Base-by-base conservation (phyloP, 2,797 vertebrate genomes). In the Vireo griseus region DNA sequence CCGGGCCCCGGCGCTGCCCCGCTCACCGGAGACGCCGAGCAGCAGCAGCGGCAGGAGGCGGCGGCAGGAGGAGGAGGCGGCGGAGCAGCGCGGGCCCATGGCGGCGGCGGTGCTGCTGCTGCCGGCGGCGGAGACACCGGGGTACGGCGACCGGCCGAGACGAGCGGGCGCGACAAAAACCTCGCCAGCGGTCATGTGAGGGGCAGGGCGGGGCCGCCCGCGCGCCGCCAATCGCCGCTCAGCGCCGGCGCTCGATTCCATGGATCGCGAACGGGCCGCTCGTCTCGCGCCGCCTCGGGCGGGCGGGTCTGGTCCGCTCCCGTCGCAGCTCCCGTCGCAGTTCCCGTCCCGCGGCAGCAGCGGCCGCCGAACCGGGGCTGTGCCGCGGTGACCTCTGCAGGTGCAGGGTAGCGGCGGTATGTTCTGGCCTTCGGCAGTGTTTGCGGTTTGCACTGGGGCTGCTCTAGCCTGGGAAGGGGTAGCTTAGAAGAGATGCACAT, bases 171-270 rank as follows among this genome's bases (percentile, higher is more conserved):
- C 58, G 37, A 42, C 31, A 9, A n/a, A 26, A 44, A 10, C 22
- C 61, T 75, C 48, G 69, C 61, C 86, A 44, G 13, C 77, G 75
- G 75, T 93, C 95, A 87, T 79, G 91, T 95, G 94, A 86, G 78
- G 66, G 86, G 93, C 33, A 73, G 93, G 92, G 90, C 76, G 83
- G 72, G 58, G 45, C 80, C 52, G 44, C 50, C 57, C 61, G 86
- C 44, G 33, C 63, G 35, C 86, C 76, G 59, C 93, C 93, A 61
- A 92, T 86, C 87, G 51, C 65, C 51, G 65, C 73, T 40, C 63
- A 18, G 72, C 83, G 80, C 44, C 50, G 67, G 28, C 20, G 10
- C 52, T 92, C 79, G 93, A 92, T 88, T 81, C 79, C 4, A 1
- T 90, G 91, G 83, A 2, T 85, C 51, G 50, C 55, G 67, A 79